Conservation (phyloP, 2,797 vertebrate genomes). For the Mastacembelus armatus region DNA sequence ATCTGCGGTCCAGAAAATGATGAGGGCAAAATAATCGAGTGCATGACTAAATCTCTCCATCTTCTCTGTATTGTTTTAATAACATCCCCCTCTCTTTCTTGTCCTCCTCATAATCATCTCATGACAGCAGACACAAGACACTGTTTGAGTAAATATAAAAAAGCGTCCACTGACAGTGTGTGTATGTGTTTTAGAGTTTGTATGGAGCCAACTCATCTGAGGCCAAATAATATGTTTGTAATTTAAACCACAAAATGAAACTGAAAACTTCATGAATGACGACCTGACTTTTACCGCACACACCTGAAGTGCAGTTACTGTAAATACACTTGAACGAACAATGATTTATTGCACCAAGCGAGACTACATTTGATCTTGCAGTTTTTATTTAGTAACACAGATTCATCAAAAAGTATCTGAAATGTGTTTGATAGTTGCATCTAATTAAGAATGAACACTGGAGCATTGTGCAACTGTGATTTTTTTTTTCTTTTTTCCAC, state of each 20-base stretch:
- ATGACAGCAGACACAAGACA: constrained; percentile 31
- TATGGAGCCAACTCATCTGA: background rate
- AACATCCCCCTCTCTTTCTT: constrained; percentile 40
- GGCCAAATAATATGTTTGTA: constrained; percentile 27
- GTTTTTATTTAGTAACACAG: no score
- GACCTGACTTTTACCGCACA: constrained; percentile 1
- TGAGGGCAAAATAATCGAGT: constrained; percentile 52
- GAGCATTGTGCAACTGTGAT: background rate
- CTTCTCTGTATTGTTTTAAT: constrained; percentile 56
- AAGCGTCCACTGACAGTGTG: constrained; percentile 6
- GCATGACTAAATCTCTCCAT: constrained; percentile 67
- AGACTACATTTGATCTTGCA: background rate
- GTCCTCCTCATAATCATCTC: constrained; percentile 32
- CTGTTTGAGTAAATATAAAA: constrained; percentile 27
- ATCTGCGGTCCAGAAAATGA: constrained; percentile 67
- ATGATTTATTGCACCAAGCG: no score
- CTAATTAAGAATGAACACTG: no score
- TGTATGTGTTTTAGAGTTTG: background rate
- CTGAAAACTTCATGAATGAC: no score
- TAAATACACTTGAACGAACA: background rate
- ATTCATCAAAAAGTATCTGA: no score
- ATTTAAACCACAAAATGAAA: constrained; percentile 24
- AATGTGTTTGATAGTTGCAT: no score
- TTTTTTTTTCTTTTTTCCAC: background rate
- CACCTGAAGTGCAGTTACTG: background rate